Conservation (phyloP, 2,113 vertebrate species). For the Pterocles orientalis region DNA sequence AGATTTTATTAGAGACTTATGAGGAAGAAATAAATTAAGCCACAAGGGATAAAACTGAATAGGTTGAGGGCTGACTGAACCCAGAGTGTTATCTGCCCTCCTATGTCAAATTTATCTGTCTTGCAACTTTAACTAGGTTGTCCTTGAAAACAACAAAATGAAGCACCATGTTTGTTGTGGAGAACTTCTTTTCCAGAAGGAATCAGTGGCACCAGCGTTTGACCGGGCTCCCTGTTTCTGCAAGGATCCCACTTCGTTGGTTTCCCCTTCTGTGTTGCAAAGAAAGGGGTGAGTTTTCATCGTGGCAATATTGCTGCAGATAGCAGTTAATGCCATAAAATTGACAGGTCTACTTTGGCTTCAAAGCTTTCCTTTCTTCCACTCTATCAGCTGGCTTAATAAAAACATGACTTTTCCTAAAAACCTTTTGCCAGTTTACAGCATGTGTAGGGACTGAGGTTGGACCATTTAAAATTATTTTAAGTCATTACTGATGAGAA, state of each 20-base stretch:
- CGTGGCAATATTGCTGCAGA: rapidly evolving
- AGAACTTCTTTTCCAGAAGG: neutral
- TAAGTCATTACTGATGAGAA: neutral
- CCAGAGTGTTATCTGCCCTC: constrained; percentile 17
- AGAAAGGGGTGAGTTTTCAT: neutral
- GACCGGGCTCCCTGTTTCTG: neutral
- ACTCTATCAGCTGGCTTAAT: neutral
- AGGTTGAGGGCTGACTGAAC: constrained; percentile 53
- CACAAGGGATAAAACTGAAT: constrained; percentile 63
- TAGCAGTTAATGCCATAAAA: neutral
- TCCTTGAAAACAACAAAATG: constrained; percentile 36
- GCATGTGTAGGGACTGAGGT: rapidly evolving
- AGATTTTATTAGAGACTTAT: constrained; percentile 66
- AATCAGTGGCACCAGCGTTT: neutral
- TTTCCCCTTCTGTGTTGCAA: neutral
- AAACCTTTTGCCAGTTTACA: neutral
- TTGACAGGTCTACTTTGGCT: neutral
- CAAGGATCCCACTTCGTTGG: neutral
- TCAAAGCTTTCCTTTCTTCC: neutral
- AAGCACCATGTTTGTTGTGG: neutral
- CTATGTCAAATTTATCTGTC: constrained; percentile 32
- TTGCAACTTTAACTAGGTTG: constrained; percentile 44
- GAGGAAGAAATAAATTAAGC: constrained; percentile 68
- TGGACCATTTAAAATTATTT: neutral
- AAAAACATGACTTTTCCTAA: rapidly evolving